Evolutionary conservation across 2,797 vertebrate genomes (phyloP), one percentile per base, ranked within the genome.

Genomic region (Tragopan temminckii): DNA sequence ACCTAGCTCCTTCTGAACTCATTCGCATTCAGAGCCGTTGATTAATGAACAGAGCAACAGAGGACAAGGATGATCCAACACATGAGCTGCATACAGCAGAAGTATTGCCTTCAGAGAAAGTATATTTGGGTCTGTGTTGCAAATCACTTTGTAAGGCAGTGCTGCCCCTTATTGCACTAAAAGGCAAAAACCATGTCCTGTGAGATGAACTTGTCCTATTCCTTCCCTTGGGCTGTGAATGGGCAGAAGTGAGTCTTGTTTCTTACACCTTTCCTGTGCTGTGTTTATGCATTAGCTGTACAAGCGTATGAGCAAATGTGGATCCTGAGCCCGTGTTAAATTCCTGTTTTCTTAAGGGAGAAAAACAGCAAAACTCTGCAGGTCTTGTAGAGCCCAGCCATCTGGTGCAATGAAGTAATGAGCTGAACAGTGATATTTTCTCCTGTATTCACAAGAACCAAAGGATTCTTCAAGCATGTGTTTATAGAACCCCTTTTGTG

Each of bases 11-110:
- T 75, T 76, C 93, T 77, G 92, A 85, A 48, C 92, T 95, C 93
- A 92, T 94, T 97, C 33, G 3, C 87, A 95, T 97, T 95, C 94
- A 75, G 85, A 95, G 89, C 92, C 82, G 33, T 23, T 91, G 89
- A 94, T 93, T 92, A 93, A 95, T 61, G 92, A 92, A 61, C 62
- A 77, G 74, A 86, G 87, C 55, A 67, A 15, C 66, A 80, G 82
- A 92, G 85, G 81, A 93, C 90, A 53, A 42, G 66, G 86, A 88
- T 67, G 94, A 80, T 63, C 53, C 76, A 19, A 19, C 9, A 42
- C 86, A 23, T 0, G 4, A 59, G 76, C 66, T 74, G 87, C 64
- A 20, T 8, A 13, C 17, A 31, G 66, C 81, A 77, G 57, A 58
- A 84, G 45, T 3, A 20, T 7, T 13, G 57, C 48, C 62, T 42